Conservation (phyloP, 2,797 vertebrate genomes). For the Melanotaenia nigrans region DNA sequence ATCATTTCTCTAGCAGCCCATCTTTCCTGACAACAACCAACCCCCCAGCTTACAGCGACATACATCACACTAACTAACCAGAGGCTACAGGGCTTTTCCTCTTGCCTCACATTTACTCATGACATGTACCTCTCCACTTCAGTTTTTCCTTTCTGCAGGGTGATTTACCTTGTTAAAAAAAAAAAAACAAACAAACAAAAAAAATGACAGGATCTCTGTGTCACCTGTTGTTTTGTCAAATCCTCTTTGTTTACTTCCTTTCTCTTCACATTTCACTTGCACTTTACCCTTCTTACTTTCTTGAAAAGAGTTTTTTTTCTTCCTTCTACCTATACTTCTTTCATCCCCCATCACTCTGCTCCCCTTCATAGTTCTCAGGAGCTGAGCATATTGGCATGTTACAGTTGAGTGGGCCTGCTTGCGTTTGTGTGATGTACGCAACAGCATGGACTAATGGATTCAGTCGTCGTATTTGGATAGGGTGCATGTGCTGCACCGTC, state of each 20-base stretch:
- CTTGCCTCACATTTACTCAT: slow-evolving; percentile 53
- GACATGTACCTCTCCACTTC: slow-evolving; percentile 49
- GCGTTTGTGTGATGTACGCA: slow-evolving; percentile 82
- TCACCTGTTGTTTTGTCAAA: slow-evolving; percentile 51
- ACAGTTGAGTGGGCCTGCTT: slow-evolving; percentile 83
- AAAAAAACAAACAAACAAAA: neutral
- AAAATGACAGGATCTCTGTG: slow-evolving; percentile 27
- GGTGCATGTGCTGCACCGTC: slow-evolving; percentile 71
- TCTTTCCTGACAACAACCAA: slow-evolving; percentile 56
- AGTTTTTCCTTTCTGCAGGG: slow-evolving; percentile 22
- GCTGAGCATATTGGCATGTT: slow-evolving; percentile 87
- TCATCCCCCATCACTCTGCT: slow-evolving; percentile 33
- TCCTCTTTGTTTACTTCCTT: slow-evolving; percentile 16
- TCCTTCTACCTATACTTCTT: slow-evolving; percentile 8
- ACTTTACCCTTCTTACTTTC: slow-evolving; percentile 14
- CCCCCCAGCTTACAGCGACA: slow-evolving; percentile 52
- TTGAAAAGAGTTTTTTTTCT: slow-evolving; percentile 14
- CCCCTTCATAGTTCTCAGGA: slow-evolving; percentile 59
- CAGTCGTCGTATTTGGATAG: slow-evolving; percentile 80
- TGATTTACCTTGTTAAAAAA: slow-evolving; percentile 21
- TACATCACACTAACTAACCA: slow-evolving; percentile 77
- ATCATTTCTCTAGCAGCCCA: slow-evolving; percentile 69
- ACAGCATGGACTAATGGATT: slow-evolving; percentile 87
- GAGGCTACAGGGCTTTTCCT: slow-evolving; percentile 56
- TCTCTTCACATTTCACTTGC: slow-evolving; percentile 8